Evolutionary conservation across 2,888 invertebrate genomes (phyloP).

Genomic region (Tenthredo mesomela): DNA sequence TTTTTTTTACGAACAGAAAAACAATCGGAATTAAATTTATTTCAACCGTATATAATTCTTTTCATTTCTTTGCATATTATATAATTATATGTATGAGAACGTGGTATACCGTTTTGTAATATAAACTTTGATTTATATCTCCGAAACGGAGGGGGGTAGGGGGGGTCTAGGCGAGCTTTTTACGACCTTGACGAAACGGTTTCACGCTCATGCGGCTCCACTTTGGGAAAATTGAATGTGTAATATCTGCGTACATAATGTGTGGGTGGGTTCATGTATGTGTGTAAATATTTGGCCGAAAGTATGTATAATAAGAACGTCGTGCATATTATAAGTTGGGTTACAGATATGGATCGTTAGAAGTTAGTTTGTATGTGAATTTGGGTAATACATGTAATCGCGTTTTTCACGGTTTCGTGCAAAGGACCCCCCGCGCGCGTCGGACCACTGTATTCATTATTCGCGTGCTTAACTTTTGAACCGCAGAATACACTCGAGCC

Average conservation of each 20-base stretch:
- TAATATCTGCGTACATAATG: neutral
- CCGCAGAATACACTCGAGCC: constrained; percentile 26
- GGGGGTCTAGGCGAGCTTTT: neutral
- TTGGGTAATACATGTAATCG: neutral
- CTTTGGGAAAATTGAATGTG: neutral
- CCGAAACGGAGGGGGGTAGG: neutral
- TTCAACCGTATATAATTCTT: neutral
- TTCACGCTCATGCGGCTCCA: neutral
- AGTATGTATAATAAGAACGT: neutral
- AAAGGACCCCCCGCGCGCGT: neutral
- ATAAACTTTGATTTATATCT: neutral
- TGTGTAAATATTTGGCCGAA: neutral
- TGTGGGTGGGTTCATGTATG: neutral
- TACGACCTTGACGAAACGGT: constrained; percentile 11
- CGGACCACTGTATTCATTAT: neutral
- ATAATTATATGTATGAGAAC: neutral
- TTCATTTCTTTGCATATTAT: neutral
- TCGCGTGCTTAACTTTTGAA: constrained; percentile 13
- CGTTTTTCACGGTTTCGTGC: constrained; percentile 21
- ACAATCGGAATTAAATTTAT: constrained; percentile 6
- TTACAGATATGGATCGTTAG: constrained; percentile 19
- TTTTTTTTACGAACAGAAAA: too few relatives aligned
- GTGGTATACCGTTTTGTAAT: neutral
- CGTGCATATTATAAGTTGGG: neutral
- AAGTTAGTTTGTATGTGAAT: neutral